Evolutionary conservation across 2,797 vertebrate species (phyloP).

Genomic region (Enteromius mattozi): DNA sequence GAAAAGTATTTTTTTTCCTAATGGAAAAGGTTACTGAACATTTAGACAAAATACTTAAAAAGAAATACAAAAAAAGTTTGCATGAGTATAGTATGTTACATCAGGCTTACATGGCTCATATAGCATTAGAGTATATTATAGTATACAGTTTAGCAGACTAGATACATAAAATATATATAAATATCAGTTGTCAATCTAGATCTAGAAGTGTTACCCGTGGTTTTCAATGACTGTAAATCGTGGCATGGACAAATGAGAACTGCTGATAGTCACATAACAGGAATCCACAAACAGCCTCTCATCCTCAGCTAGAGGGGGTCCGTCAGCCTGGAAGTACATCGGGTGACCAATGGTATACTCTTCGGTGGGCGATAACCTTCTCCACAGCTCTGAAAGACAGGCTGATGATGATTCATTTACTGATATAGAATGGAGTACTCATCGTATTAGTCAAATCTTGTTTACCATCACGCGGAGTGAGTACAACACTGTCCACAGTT

Average conservation of each 20-base stretch:
- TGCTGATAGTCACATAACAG: constrained; percentile 69
- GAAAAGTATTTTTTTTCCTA: background rate
- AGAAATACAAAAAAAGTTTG: background rate
- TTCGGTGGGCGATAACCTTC: constrained; percentile 60
- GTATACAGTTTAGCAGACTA: background rate
- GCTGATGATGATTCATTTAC: background rate
- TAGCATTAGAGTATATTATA: background rate
- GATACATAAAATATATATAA: background rate
- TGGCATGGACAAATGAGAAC: constrained; percentile 63
- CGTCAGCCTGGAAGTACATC: constrained; percentile 75
- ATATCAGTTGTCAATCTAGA: background rate
- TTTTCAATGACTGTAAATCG: constrained; percentile 70
- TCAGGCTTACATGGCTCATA: background rate
- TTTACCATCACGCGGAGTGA: constrained; percentile 74
- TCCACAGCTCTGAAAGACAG: constrained; percentile 72
- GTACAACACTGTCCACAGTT: constrained; percentile 59
- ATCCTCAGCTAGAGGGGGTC: constrained; percentile 30
- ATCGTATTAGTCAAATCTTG: background rate
- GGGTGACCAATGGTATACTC: constrained; percentile 69
- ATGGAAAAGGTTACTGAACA: background rate
- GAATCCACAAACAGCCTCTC: constrained; percentile 71
- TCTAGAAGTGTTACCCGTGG: constrained; percentile 70
- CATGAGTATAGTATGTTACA: background rate
- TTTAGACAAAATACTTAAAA: background rate
- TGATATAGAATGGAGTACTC: background rate